Evolutionary conservation across 2,797 vertebrate genomes (phyloP).

Genomic region (Catharus ustulatus): DNA sequence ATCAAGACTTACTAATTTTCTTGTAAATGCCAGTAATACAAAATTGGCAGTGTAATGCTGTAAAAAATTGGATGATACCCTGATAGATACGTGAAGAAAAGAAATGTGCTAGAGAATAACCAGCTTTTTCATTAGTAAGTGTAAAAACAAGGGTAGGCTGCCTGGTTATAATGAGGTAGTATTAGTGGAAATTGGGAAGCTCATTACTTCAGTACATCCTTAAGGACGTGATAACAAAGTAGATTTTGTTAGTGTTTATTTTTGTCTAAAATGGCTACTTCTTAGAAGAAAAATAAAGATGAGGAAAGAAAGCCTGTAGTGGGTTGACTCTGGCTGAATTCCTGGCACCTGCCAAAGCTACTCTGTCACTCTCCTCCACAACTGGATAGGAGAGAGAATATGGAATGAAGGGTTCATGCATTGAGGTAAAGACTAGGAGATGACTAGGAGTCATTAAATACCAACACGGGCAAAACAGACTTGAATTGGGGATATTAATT

Average conservation of each 20-base stretch:
- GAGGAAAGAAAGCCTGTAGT: background rate
- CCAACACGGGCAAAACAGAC: rapidly evolving
- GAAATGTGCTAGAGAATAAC: background rate
- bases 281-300: background rate
- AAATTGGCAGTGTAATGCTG: background rate
- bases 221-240: background rate
- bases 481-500: background rate
- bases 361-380: background rate
- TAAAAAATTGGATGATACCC: background rate
- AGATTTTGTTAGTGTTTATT: background rate
- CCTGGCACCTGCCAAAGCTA: no score
- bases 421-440: background rate
- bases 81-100: background rate
- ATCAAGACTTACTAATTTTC: rapidly evolving
- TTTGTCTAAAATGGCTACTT: background rate
- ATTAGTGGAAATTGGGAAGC: background rate
- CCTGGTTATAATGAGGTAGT: rapidly evolving
- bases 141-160: background rate
- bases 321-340: background rate
- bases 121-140: background rate
- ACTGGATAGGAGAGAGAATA: background rate
- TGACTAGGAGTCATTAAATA: background rate
- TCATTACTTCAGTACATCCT: background rate
- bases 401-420: background rate
- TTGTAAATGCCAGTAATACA: background rate